Conservation (phyloP, 2,113 vertebrate genomes). For the Cinclus cinclus region DNA sequence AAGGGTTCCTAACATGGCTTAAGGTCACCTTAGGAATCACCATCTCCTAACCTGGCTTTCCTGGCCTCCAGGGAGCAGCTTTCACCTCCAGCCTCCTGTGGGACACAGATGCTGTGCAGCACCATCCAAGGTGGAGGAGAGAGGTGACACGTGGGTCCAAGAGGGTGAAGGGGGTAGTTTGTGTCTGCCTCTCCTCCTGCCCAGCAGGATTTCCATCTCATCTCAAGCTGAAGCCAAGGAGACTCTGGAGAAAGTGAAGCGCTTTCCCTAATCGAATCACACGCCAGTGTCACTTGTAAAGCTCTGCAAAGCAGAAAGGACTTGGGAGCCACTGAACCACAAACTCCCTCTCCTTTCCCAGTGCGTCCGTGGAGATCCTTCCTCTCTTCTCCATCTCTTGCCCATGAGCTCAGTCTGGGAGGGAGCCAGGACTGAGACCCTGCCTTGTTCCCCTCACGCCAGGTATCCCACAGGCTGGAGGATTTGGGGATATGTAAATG, state of each 20-base stretch:
- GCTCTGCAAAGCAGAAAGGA: constrained; percentile 63
- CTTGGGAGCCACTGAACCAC: constrained; percentile 40
- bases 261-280: constrained; percentile 65
- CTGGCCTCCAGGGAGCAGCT: background rate
- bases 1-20: fast-evolving
- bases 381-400: background rate
- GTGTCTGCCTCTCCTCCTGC: background rate
- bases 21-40: background rate
- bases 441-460: fast-evolving
- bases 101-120: background rate
- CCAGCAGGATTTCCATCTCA: background rate
- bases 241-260: constrained; percentile 3
- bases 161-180: background rate
- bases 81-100: fast-evolving
- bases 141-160: fast-evolving
- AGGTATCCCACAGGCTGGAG: no score
- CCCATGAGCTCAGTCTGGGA: background rate
- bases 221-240: background rate
- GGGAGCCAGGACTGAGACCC: background rate
- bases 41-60: background rate
- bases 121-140: background rate
- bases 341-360: background rate
- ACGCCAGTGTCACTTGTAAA: constrained; percentile 33
- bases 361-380: fast-evolving
- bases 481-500: background rate